phyloP scores from a whole-genome alignment of 1,140 invertebrate species.

The Gonioctena quinquepunctata region DNA sequence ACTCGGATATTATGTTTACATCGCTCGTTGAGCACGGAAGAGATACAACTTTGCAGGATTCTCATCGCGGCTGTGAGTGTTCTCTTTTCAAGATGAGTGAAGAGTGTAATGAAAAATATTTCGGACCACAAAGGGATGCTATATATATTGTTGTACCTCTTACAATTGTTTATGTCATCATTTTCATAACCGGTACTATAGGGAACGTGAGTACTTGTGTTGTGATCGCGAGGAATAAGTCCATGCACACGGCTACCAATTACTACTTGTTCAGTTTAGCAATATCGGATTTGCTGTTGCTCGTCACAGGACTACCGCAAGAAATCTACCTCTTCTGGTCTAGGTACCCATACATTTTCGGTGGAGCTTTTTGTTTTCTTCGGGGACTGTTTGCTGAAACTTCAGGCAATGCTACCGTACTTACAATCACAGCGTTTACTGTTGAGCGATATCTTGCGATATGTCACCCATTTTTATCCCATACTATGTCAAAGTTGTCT shows the following conservation, averaged over 20 bases:
- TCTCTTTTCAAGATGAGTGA: slow-evolving; percentile 1
- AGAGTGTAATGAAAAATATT: slow-evolving; percentile 32
- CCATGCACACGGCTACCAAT: slow-evolving; percentile 92
- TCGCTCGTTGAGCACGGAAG: neutral
- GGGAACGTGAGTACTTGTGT: slow-evolving; percentile 93
- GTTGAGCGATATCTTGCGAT: slow-evolving; percentile 84
- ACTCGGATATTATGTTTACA: neutral
- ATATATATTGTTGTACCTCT: slow-evolving; percentile 77
- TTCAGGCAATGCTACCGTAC: slow-evolving; percentile 86
- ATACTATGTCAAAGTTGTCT: slow-evolving; percentile 83
- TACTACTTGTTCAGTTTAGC: slow-evolving; percentile 94
- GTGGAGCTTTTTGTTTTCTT: slow-evolving; percentile 75
- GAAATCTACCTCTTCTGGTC: slow-evolving; percentile 89
- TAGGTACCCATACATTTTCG: slow-evolving; percentile 81
- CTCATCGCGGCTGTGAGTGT: neutral
- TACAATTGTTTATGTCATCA: slow-evolving; percentile 79
- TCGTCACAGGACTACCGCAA: slow-evolving; percentile 78
- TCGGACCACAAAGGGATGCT: slow-evolving; percentile 64
- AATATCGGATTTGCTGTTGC: slow-evolving; percentile 86
- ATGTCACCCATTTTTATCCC: slow-evolving; percentile 77
- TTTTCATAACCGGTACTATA: slow-evolving; percentile 83
- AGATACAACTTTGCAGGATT: neutral
- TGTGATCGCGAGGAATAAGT: slow-evolving; percentile 88
- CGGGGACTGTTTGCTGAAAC: slow-evolving; percentile 77
- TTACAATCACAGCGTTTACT: slow-evolving; percentile 90